phyloP scores from a whole-genome alignment of 1,140 invertebrate species.

The Carposina sasakii region DNA sequence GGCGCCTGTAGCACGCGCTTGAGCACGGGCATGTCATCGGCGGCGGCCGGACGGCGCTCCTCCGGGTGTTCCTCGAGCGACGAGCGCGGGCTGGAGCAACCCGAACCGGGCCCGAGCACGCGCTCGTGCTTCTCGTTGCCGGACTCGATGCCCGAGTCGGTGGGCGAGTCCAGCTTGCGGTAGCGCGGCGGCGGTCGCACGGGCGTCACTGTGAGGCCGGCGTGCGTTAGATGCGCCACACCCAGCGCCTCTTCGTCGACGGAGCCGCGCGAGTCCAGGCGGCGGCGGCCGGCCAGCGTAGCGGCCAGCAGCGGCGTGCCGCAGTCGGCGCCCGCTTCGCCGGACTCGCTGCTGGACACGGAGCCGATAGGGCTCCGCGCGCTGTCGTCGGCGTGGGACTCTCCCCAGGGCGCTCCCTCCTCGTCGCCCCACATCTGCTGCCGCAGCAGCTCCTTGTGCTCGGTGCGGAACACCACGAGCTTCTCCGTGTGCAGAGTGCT shows the following conservation, averaged over 20 bases:
- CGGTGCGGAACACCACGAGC: constrained; percentile 91
- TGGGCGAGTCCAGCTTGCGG: constrained; percentile 90
- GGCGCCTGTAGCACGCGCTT: constrained; percentile 93
- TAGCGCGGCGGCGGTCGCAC: constrained; percentile 77
- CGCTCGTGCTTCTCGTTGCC: constrained; percentile 90
- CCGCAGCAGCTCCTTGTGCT: constrained; percentile 85
- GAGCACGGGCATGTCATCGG: constrained; percentile 94
- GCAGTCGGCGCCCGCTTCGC: constrained; percentile 76
- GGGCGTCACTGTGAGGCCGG: constrained; percentile 78
- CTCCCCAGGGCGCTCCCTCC: constrained; percentile 80
- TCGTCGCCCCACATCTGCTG: constrained; percentile 79
- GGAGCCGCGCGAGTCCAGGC: constrained; percentile 81
- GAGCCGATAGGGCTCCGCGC: constrained; percentile 88
- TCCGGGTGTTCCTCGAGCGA: constrained; percentile 85
- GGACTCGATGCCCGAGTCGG: constrained; percentile 93
- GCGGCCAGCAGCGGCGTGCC: constrained; percentile 84
- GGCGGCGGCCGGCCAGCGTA: constrained; percentile 81
- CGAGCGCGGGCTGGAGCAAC: constrained; percentile 89
- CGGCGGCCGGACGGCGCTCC: constrained; percentile 74
- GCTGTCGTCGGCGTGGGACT: constrained; percentile 83
- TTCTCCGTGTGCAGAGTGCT: constrained; percentile 98
- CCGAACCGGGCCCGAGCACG: constrained; percentile 81
- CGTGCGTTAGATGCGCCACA: constrained; percentile 77
- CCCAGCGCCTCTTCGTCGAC: constrained; percentile 84
- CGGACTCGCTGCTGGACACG: constrained; percentile 87